Evolutionary conservation across 2,113 vertebrate species (phyloP).

Genomic region (Chelonoidis abingdonii): DNA sequence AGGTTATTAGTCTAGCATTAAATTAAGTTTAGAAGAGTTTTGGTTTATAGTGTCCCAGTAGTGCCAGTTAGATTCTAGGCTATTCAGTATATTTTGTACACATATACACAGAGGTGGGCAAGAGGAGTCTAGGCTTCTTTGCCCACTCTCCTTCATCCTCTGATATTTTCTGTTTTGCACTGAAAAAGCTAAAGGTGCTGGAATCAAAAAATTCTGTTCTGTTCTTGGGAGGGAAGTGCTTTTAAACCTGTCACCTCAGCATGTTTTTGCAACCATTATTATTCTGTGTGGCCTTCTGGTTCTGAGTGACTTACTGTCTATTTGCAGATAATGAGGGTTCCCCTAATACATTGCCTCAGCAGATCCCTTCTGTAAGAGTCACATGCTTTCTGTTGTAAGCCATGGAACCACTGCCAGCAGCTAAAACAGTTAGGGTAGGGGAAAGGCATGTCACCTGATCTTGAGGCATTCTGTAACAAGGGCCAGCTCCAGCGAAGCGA

Average conservation of each 20-base stretch:
- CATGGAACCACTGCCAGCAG: fast-evolving
- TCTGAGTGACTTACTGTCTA: neutral
- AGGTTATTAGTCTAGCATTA: neutral
- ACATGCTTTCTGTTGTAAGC: neutral
- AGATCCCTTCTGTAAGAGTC: neutral
- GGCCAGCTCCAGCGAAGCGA: too few species aligned
- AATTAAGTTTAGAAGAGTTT: neutral
- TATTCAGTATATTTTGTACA: neutral
- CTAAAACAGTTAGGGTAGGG: neutral
- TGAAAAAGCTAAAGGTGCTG: neutral
- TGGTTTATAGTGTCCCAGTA: fast-evolving
- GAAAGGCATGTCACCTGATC: neutral
- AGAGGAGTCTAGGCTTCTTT: neutral
- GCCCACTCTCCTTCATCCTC: neutral
- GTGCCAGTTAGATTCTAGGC: fast-evolving
- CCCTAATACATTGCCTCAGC: neutral
- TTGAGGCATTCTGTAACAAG: neutral
- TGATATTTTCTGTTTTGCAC: neutral
- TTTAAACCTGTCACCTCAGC: neutral
- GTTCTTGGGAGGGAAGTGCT: neutral
- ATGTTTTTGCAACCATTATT: neutral
- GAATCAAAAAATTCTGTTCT: neutral
- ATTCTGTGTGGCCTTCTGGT: neutral
- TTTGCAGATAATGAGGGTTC: neutral
- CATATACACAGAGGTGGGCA: fast-evolving